These are phyloP conservation scores for Vicugna pacos DNA, from an alignment of 2,113 vertebrate genomes.

Conservation along the genomic window DNA sequence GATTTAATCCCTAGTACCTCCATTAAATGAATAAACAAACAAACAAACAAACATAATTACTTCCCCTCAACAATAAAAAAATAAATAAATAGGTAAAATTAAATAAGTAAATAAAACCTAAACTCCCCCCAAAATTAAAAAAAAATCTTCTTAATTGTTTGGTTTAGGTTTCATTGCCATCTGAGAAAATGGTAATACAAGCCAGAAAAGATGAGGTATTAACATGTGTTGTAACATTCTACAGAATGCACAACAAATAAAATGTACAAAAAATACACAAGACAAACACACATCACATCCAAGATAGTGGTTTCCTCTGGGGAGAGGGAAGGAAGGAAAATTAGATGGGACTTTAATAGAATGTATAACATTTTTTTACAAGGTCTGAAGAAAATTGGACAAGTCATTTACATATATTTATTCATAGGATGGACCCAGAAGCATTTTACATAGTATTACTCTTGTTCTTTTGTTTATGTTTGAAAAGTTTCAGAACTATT, in stretches of 20 bases:
- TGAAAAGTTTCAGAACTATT: neutral
- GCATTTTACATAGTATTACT: neutral
- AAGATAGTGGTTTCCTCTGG: neutral
- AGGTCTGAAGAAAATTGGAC: neutral
- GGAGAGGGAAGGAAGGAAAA: neutral
- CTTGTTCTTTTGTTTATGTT: neutral
- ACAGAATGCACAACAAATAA: neutral
- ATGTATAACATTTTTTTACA: neutral
- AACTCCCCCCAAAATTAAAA: no score
- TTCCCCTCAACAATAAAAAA: no score
- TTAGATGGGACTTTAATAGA: neutral
- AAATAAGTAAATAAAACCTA: no score
- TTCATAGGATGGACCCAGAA: neutral
- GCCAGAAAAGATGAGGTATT: neutral
- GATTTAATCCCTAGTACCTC: no score
- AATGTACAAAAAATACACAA: neutral
- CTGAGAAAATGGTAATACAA: neutral
- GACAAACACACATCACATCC: neutral
- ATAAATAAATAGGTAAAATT: no score
- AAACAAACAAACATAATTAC: no score
- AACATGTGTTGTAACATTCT: neutral
- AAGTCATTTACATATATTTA: neutral
- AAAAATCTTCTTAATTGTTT: neutral
- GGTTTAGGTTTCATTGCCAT: neutral
- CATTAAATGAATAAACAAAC: no score